Evolutionary conservation across 2,113 vertebrate genomes (phyloP), one percentile per base, ranked within the genome.

Genomic region (Heloderma charlesbogerti): DNA sequence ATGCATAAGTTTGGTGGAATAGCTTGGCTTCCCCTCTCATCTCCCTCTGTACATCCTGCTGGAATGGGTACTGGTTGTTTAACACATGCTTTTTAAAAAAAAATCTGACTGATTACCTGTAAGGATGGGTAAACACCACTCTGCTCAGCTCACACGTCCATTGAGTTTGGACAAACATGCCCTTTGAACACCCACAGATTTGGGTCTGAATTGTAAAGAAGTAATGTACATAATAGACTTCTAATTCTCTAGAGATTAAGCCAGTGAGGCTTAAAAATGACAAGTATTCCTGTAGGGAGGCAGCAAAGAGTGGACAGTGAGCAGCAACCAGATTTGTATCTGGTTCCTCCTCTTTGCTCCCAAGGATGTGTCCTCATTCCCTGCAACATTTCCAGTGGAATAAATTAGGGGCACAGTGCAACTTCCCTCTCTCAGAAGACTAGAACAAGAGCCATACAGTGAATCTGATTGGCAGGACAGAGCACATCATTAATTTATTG

Each of bases 211-310:
- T 66, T 37, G 40, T 20, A 90, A 48, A 72, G 57, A 51, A 40
- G 48, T 63, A 90, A 85, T 90, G 85, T 90, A 77, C 82, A 78
- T 90, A 90, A 90, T 40, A 90, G 89, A 90, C 60, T 77, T 51
- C 89, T 90, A 90, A 90, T 85, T 77, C 89, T 63, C 82, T n/a
- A 34, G 82, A 90, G 89, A 90, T 90, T 90, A 90, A 84, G 72
- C 20, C 71, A 90, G 25, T 29, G 22, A 85, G 72, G 89, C 40
- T 90, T 85, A 84, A 84, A 67, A 85, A 82, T 37, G 43, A 90
- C 71, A 75, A 84, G 54, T 51, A 13, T 89, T 74, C 37, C 48
- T n/a, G 40, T 27, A 6, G 69, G 22, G 51, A 71, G 83, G 66
- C 29, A 83, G 88, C n/a, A 57, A 89, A 37, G 37, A 74, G 1